These are phyloP conservation scores for Scortum barcoo DNA, from an alignment of 2,113 vertebrate genomes.

Conservation along the genomic window DNA sequence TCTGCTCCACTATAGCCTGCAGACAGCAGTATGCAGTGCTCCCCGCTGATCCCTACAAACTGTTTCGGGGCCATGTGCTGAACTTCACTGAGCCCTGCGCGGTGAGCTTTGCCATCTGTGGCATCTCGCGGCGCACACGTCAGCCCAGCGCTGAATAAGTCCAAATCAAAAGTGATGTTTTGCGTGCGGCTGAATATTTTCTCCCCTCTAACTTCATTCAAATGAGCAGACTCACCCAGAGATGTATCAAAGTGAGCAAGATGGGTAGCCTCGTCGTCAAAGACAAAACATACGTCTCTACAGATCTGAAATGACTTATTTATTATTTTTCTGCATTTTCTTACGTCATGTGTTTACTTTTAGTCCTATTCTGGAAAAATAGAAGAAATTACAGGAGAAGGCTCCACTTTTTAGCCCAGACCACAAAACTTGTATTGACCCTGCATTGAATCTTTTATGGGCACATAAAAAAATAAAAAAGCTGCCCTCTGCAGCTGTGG, in stretches of 20 bases:
- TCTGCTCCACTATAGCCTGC: slow-evolving; percentile 15
- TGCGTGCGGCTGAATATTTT: background rate
- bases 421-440: background rate
- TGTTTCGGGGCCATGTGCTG: slow-evolving; percentile 20
- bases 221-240: too few relatives aligned
- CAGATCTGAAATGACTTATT: background rate
- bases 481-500: background rate
- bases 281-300: background rate
- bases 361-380: background rate
- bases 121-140: background rate
- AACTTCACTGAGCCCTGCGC: slow-evolving; percentile 16
- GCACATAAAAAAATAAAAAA: background rate
- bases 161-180: background rate
- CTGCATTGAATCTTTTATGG: background rate
- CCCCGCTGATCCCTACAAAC: slow-evolving; percentile 25
- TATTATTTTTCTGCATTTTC: background rate
- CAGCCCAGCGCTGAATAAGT: background rate
- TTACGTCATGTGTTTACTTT: background rate
- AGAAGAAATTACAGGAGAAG: background rate
- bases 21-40: background rate
- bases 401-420: background rate
- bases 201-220: background rate
- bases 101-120: slow-evolving; percentile 30
- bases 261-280: background rate
- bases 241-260: background rate